Percentiles rank a stretch among this genome's conserved stretches.
phyloP scores from a whole-genome alignment of 1,140 invertebrate species.

The Wiebesia pumilae region DNA sequence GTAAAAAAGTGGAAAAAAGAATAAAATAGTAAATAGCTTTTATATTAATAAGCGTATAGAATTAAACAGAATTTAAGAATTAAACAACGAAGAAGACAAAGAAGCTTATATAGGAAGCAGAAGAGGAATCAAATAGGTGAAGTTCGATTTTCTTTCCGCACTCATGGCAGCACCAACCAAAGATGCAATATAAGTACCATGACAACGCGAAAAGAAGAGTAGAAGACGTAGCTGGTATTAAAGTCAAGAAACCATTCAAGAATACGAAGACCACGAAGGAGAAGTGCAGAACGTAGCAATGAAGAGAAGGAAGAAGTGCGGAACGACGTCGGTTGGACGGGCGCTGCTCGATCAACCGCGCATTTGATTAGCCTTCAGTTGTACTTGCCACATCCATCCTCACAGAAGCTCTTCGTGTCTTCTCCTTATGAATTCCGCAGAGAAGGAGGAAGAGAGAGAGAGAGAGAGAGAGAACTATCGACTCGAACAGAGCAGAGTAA shows the following conservation, averaged over 20 bases:
- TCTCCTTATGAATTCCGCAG: constrained; percentile 55
- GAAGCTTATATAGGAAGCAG: too few species aligned
- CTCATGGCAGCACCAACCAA: not conserved
- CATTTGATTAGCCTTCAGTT: constrained; percentile 71
- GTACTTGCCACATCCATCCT: constrained; percentile 48
- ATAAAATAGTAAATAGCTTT: too few species aligned
- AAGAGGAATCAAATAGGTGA: too few species aligned
- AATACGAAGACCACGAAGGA: constrained; percentile 52
- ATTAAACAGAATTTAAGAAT: too few species aligned
- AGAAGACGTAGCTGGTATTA: constrained; percentile 49
- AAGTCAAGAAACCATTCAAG: constrained; percentile 38
- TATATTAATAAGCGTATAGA: too few species aligned
- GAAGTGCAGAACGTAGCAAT: constrained; percentile 4
- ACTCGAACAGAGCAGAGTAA: too few species aligned
- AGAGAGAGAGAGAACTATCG: too few species aligned
- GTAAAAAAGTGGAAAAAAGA: too few species aligned
- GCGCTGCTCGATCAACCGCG: constrained; percentile 59
- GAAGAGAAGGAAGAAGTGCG: not conserved
- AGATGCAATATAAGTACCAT: constrained; percentile 47
- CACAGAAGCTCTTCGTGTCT: not conserved
- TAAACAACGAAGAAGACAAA: too few species aligned
- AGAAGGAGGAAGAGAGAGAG: not conserved
- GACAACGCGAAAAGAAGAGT: constrained; percentile 46
- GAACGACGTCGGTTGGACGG: constrained; percentile 53
- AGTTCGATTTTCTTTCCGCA: too few species aligned